Evolutionary conservation across 2,113 vertebrate species (phyloP), one percentile per base, ranked within the genome.

Genomic region (Motacilla tschutschensis): DNA sequence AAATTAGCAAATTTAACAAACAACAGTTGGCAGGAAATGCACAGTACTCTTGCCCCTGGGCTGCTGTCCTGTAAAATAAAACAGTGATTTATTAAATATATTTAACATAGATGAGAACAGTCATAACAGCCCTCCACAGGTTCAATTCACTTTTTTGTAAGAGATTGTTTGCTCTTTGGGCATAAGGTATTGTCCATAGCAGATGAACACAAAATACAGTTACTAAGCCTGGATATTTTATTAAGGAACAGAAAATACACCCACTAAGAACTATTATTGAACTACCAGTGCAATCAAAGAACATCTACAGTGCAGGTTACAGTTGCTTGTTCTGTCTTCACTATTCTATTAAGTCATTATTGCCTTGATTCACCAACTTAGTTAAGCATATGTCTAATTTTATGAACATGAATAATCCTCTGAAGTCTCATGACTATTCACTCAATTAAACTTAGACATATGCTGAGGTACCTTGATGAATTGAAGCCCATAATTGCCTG

Each of bases 1-100:
- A 91, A 93, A 93, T 95, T 62, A 91, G 40, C 33, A 91, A 86
- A 92, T 91, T 88, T 92, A 94, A 94, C 78, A 78, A 95, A 93
- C 75, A 79, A 63, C 83, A 88, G 64, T 93, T 82, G 83, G 43
- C 81, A 95, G 90, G 90, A 94, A 95, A 79, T 35, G 33, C 76
- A 86, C 20, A 86, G 55, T 66, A 63, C 29, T 66, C 54, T 58
- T 91, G 81, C 75, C 85, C 83, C 70, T 55, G 48, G 88, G 90
- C 82, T 89, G 66, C 63, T 83, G 48, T 54, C 71, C 40, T 84
- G 20, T 86, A 86, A 90, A 89, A 92, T 81, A 73, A 86, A 88
- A 29, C 40, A 86, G n/a, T 51, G 14, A 90, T 63, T 79, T 86
- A 82, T 88, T 78, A 89, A 92, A 91, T 59, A 55, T 47, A 48